Evolutionary conservation across 2,888 invertebrate species (phyloP), one percentile per base, ranked within the genome.

Genomic region (Zaprionus lineosus): DNA sequence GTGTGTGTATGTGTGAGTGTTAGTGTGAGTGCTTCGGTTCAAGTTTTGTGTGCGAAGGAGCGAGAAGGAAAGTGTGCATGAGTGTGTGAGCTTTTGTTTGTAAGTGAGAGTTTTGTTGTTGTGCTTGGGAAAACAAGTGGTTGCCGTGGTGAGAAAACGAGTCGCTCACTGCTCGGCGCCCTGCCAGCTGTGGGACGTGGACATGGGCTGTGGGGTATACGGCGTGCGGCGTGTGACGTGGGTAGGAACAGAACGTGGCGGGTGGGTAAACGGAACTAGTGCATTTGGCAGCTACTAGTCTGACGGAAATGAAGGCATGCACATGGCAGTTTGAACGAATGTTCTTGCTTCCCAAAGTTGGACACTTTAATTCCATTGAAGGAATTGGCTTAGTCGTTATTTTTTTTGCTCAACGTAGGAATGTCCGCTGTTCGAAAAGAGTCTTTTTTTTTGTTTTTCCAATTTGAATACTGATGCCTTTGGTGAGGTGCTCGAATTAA

Each of bases 51-150:
- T 36, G 19, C 51, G 53, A n/a, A n/a, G n/a, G n/a, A n/a, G n/a
- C n/a, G n/a, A n/a, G n/a, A n/a, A n/a, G n/a, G n/a, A n/a, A n/a
- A n/a, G n/a, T 39, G 12, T 55, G 24, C 16, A 16, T 40, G 19
- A 56, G 15, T 50, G 39, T 26, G 2, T 55, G 40, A 31, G 41
- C n/a, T 15, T 41, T 37, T 37, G 6, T 34, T 48, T 44, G 40
- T 40, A 29, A 53, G 60, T 51, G 29, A 50, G 60, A 47, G 33
- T 56, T 29, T 61, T 78, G 86, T 86, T 88, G 84, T 88, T 88
- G 79, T 87, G 87, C 84, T 81, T 74, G 71, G 76, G 75, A 88
- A 88, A 88, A 88, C 88, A 88, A 88, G 88, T 88, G 88, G 87
- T 88, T 88, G 88, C 86, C 87, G 86, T 87, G 88, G 87, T 74